These are phyloP conservation scores for Macquaria australasica DNA, from an alignment of 2,113 vertebrate species.

Conservation along the genomic window DNA sequence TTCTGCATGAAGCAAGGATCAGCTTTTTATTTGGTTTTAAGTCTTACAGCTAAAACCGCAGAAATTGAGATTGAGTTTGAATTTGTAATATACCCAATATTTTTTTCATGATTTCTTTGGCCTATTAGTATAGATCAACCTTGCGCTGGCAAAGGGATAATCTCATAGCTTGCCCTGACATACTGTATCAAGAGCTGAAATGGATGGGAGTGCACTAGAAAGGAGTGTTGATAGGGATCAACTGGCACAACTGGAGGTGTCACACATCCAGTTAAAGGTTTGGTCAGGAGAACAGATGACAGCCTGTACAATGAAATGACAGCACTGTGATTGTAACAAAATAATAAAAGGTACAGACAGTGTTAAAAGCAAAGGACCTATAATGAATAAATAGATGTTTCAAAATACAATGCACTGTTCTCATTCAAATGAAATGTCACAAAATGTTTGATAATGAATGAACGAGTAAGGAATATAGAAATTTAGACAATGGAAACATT, in stretches of 20 bases:
- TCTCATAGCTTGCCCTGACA: not conserved
- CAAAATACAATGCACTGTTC: not conserved
- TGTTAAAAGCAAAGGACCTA: not conserved
- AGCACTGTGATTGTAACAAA: not conserved
- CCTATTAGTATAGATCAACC: not conserved
- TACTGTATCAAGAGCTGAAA: not conserved
- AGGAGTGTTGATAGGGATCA: not conserved
- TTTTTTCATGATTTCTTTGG: not conserved
- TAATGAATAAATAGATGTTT: not conserved
- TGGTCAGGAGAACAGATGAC: not conserved
- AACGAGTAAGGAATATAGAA: not conserved
- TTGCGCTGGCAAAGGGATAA: not conserved
- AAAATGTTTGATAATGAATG: no score
- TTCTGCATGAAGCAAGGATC: not conserved
- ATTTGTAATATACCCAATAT: not conserved
- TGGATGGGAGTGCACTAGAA: not conserved
- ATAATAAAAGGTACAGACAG: not conserved
- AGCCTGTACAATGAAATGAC: not conserved
- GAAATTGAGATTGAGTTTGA: not conserved
- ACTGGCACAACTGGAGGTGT: conserved; percentile 7
- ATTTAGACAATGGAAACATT: not conserved
- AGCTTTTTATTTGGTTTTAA: not conserved
- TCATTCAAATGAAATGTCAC: not conserved
- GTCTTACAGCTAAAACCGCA: not conserved
- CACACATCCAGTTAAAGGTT: not conserved